Percentiles rank a stretch among this genome's conserved stretches.
Conservation (phyloP, 2,113 vertebrate genomes). For the Lampris megalopsis region DNA sequence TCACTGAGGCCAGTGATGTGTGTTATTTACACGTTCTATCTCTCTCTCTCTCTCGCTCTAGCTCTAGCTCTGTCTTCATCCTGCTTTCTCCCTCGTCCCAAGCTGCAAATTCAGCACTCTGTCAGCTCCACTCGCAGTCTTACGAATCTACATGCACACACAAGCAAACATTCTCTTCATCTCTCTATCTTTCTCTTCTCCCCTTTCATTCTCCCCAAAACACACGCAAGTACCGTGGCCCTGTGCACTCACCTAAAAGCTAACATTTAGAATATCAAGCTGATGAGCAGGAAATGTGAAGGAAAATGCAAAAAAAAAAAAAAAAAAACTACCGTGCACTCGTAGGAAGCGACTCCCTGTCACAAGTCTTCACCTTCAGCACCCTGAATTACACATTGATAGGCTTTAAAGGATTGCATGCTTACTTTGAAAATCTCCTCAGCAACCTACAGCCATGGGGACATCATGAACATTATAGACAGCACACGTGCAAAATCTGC, state of each 20-base stretch:
- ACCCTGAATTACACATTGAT: slow-evolving; percentile 61
- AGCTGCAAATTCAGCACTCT: slow-evolving; percentile 75
- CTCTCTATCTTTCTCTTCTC: slow-evolving; percentile 23
- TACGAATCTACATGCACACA: slow-evolving; percentile 46
- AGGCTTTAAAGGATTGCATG: slow-evolving; percentile 64
- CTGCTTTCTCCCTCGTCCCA: slow-evolving; percentile 52
- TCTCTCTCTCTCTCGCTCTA: slow-evolving; percentile 22
- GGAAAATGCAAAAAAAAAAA: too few species aligned
- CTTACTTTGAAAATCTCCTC: slow-evolving; percentile 64
- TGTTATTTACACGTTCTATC: slow-evolving; percentile 64
- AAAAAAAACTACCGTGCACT: slow-evolving; percentile 21
- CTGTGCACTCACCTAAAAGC: slow-evolving; percentile 36
- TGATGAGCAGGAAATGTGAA: slow-evolving; percentile 19
- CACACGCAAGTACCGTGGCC: not conserved
- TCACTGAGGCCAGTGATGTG: slow-evolving; percentile 71
- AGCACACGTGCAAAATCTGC: slow-evolving; percentile 41
- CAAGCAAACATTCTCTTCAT: slow-evolving; percentile 36
- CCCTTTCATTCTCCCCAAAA: not conserved
- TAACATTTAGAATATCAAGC: slow-evolving; percentile 9
- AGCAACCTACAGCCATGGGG: slow-evolving; percentile 61
- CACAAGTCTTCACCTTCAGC: slow-evolving; percentile 59
- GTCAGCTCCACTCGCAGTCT: slow-evolving; percentile 59
- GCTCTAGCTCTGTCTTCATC: slow-evolving; percentile 41
- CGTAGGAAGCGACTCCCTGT: slow-evolving; percentile 22
- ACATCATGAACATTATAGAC: slow-evolving; percentile 39